Base-by-base conservation (phyloP, 37 sponge, comb jelly and placozoan species). In the Tethya wilhelma region DNA sequence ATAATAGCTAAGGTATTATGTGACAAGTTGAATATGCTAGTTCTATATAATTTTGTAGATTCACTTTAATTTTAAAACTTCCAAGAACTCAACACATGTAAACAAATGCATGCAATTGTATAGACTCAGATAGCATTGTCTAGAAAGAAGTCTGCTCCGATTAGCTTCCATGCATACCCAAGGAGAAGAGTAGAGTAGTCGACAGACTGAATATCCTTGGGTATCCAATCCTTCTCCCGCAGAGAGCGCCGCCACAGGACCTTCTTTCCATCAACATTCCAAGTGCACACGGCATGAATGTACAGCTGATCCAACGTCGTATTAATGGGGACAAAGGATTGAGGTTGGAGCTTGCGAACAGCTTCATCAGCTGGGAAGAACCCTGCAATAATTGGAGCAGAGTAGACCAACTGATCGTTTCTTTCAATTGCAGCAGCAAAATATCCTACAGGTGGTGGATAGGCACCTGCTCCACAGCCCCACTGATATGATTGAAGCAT, bases 231-330 rank as follows among this genome's bases (percentile, higher is more conserved):
- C 63, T 60, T 60, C 63, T 60, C 63, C 26, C 7, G 26, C 6
- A 60, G 63, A 60, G 63, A 60, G 63, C 63, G 63, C 63, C 63
- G 63, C 63, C 63, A 60, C 63, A 60, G 63, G 28, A 60, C 28
- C 22, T 12, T 60, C 63, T 60, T 60, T 12, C 63, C 63, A 12
- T 60, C 63, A 17, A 60, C 63, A 25, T 60, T 26, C 11, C 22
- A 25, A 17, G 63, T 60, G 63, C 63, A 60, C 22, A 60, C 63
- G 6, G 11, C 6, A 23, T 60, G 11, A 26, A 26, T 23, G 22
- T 60, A 60, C 26, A 60, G 63, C 22, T 60, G 63, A n/a, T 60
- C 28, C 22, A 60, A 23, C 25, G 63, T 23, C 6, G 11, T 26
- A 25, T 6, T 23, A 26, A 60, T 60, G 63, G 20, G 63, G 22